Base-by-base conservation (phyloP, 2,888 invertebrate species). In the Cephus sareptanus region DNA sequence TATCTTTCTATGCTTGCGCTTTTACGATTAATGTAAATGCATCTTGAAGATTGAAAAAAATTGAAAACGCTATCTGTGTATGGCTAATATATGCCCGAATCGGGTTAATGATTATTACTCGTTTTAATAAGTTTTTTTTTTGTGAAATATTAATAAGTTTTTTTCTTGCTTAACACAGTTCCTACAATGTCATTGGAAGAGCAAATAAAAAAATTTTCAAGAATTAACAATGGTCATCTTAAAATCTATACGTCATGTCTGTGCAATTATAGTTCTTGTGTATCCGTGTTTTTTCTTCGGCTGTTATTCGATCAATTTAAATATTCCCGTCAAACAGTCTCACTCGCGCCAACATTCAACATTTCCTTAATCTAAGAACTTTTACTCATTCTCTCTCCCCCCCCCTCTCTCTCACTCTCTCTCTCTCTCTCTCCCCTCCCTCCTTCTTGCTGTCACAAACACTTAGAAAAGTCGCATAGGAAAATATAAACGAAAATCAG, bases 401-500 rank as follows among this genome's bases (percentile, higher is more conserved):
- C n/a, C n/a, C n/a, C n/a, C n/a, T n/a, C 34, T 34, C 34, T 34
- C 34, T 34, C 34, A 0, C 34, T 34, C 34, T 6, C 34, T 77
- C 80, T 79, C 79, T 77, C 76, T 30, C 73, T 56, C 33, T 30
- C 30, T 1, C 73, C 74, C n/a, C 31, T 68, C 15, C 33, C 68
- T 69, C 37, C 34, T 23, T 76, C 34, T 75, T 31, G 33, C 69
- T 80, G 69, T 71, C 76, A 35, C 74, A 34, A 33, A 30, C 74
- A 30, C 34, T 79, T 83, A 83, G 83, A 86, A 85, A 83, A 87
- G 81, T 86, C 82, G 79, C 82, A 82, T 87, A 87, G 82, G 85
- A 87, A 87, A 87, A 87, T 87, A 87, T 83, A 83, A 87, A 87
- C 81, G 82, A 84, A 87, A 87, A 82, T 81, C 81, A 79, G 80